phyloP scores from a whole-genome alignment of 2,888 invertebrate species.

The Parthenolecanium corni region DNA sequence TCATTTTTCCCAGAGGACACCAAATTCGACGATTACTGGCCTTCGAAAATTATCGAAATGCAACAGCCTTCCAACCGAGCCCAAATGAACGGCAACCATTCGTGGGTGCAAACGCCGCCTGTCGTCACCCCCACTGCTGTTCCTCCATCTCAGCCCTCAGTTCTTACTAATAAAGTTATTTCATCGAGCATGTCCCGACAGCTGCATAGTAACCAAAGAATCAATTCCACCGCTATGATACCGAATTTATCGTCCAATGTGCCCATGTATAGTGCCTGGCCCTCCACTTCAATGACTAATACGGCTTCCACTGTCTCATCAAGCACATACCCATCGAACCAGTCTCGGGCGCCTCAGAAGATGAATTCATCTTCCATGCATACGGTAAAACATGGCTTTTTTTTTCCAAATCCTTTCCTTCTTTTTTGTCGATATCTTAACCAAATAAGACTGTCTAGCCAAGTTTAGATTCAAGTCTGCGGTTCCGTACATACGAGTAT shows the following conservation, averaged over 20 bases:
- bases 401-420: too few species aligned
- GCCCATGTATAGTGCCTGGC: constrained; percentile 5
- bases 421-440: too few species aligned
- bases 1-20: constrained; percentile 83
- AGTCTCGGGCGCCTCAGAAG: constrained; percentile 2
- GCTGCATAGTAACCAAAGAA: constrained; percentile 6
- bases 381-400: not conserved
- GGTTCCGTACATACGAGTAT: too few species aligned
- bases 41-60: constrained; percentile 69
- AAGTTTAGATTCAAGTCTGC: too few species aligned
- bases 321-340: not conserved
- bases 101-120: constrained; percentile 34
- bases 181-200: constrained; percentile 16
- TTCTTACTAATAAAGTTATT: constrained; percentile 28
- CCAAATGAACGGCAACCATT: constrained; percentile 32
- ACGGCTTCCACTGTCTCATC: not conserved
- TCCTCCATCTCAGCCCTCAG: constrained; percentile 4
- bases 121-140: constrained; percentile 10
- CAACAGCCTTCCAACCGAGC: constrained; percentile 32
- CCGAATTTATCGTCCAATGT: constrained; percentile 9
- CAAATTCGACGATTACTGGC: constrained; percentile 87
- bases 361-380: not conserved
- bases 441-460: too few species aligned
- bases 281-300: not conserved
- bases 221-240: constrained; percentile 8